These are phyloP conservation scores for Galemys pyrenaicus DNA, from an alignment of 2,113 vertebrate genomes.

Conservation along the genomic window DNA sequence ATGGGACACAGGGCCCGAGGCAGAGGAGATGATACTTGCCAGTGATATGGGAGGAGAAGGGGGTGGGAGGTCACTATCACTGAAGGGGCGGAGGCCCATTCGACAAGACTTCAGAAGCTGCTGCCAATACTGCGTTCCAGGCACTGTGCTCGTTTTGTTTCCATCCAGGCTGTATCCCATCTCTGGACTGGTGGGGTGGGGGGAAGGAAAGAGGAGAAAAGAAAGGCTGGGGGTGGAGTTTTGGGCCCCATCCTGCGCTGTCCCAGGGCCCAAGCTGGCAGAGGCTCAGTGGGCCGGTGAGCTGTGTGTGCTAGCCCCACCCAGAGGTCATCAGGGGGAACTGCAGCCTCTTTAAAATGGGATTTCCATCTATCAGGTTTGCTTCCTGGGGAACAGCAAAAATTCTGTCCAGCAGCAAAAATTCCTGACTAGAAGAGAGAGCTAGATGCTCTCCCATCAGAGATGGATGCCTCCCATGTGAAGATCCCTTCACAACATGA, in stretches of 20 bases:
- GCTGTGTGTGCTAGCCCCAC: conserved; percentile 65
- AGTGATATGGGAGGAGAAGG: too few species aligned
- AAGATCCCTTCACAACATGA: not conserved
- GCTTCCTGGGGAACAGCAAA: not conserved
- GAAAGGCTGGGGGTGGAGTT: not conserved
- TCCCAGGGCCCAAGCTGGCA: fast-evolving
- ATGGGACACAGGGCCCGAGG: fast-evolving
- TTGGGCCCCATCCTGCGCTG: not conserved
- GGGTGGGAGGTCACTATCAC: too few species aligned
- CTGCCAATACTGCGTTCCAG: not conserved
- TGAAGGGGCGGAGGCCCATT: not conserved
- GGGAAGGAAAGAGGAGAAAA: not conserved
- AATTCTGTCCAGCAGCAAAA: not conserved
- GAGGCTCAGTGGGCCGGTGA: not conserved
- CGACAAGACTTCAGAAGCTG: not conserved
- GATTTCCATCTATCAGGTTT: not conserved
- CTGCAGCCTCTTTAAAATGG: conserved; percentile 43
- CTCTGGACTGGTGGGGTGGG: fast-evolving
- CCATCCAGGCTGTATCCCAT: not conserved
- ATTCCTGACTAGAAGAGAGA: not conserved
- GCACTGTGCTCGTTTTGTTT: not conserved
- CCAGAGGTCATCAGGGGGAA: conserved; percentile 49
- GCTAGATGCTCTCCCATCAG: not conserved
- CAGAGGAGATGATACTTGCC: not conserved
- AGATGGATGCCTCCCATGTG: fast-evolving